Evolutionary conservation across 2,797 vertebrate species (phyloP).

Genomic region (Malurus splendens): DNA sequence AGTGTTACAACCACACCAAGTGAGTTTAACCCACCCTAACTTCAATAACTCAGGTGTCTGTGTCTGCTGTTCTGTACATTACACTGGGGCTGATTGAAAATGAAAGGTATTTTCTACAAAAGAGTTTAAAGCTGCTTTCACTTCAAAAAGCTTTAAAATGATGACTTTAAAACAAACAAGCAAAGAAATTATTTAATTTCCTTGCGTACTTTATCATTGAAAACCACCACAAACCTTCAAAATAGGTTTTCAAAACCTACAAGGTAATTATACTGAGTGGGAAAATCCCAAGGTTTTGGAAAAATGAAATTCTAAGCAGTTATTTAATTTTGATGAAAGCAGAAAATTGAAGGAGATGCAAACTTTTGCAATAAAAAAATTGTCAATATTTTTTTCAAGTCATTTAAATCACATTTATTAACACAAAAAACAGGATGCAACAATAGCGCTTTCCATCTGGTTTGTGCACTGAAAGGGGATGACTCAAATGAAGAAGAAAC

Average conservation of each 20-base stretch:
- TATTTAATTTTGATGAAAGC: background rate
- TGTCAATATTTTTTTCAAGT: background rate
- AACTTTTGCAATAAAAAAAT: background rate
- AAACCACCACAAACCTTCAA: background rate
- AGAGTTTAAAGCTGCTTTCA: background rate
- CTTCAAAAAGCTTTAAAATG: background rate
- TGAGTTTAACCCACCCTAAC: background rate
- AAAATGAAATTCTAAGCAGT: background rate
- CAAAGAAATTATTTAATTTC: background rate
- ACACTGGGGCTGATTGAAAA: background rate
- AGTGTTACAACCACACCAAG: background rate
- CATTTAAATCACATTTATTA: background rate
- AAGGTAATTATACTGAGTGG: background rate
- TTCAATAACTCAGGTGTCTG: background rate
- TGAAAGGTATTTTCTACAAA: background rate
- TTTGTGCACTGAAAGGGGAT: background rate
- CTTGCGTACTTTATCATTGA: background rate
- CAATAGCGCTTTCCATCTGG: background rate
- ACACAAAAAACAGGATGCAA: background rate
- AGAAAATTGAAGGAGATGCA: background rate
- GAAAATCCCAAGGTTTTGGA: background rate
- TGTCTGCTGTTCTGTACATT: background rate
- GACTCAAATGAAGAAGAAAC: conserved; percentile 12
- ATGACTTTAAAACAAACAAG: background rate
- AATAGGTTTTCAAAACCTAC: background rate